Percentiles rank a stretch among this genome's conserved stretches.
Evolutionary conservation across 2,888 invertebrate species (phyloP).

Genomic region (Amblyjoppa fuscipennis): DNA sequence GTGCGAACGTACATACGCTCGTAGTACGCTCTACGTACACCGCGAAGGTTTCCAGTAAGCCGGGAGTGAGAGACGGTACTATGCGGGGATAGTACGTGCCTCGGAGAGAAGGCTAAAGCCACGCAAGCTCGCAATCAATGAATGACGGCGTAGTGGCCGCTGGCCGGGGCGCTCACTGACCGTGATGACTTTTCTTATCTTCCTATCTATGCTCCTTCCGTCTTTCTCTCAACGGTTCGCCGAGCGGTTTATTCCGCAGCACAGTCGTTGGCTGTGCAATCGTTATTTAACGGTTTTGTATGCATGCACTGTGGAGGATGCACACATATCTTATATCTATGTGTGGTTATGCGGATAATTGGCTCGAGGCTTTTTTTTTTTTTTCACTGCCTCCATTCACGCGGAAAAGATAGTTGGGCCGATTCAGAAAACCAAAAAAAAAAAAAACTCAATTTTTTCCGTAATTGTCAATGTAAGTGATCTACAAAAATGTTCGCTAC

Average conservation of each 20-base stretch:
- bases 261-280: conserved; percentile 18
- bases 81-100: conserved; percentile 1
- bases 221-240: conserved; percentile 33
- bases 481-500: not conserved
- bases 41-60: conserved; percentile 48
- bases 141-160: conserved; percentile 63
- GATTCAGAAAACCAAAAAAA: too few relatives aligned
- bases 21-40: conserved; percentile 15
- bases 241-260: not conserved
- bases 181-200: conserved; percentile 78
- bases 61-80: not conserved
- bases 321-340: not conserved
- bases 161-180: conserved; percentile 77
- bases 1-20: conserved; percentile 33
- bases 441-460: too few relatives aligned
- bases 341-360: not conserved
- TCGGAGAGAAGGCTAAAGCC: conserved; percentile 36
- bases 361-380: not conserved
- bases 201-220: conserved; percentile 58
- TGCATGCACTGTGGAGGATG: not conserved
- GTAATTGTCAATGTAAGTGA: too few relatives aligned
- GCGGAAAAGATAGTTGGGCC: too few relatives aligned
- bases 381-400: not conserved
- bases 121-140: conserved; percentile 72
- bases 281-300: conserved; percentile 7